These are phyloP conservation scores for Stictonetta naevosa DNA, from an alignment of 2,113 vertebrate species.

Conservation along the genomic window DNA sequence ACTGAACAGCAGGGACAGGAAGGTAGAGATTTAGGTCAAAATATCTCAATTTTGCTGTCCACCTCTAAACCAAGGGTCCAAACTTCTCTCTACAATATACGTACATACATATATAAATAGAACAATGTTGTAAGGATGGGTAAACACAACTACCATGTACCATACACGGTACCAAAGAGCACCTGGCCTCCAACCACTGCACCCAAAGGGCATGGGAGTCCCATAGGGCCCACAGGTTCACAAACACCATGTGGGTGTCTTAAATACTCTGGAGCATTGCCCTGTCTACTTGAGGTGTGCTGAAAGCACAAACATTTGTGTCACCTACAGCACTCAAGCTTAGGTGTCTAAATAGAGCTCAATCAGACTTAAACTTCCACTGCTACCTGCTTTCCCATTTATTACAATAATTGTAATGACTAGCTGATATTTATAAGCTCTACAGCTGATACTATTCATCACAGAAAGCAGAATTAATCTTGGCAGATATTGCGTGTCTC, in stretches of 20 bases:
- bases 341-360: background rate
- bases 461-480: background rate
- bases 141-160: background rate
- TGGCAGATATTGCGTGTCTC: background rate
- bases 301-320: background rate
- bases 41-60: background rate
- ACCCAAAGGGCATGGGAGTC: background rate
- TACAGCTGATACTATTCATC: background rate
- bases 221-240: background rate
- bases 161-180: background rate
- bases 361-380: background rate
- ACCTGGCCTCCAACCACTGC: background rate
- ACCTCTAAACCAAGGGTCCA: background rate
- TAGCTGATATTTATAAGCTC: background rate
- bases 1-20: background rate
- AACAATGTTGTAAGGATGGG: background rate
- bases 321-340: background rate
- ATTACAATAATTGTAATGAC: background rate
- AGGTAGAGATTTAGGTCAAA: background rate
- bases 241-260: background rate
- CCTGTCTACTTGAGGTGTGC: background rate
- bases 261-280: background rate
- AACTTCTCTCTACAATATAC: background rate
- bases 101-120: too few species aligned
- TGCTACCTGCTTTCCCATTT: background rate